Evolutionary conservation across 53 echinoderm and acorn worm genomes (phyloP).

Genomic region (Pentamera pediparva): DNA sequence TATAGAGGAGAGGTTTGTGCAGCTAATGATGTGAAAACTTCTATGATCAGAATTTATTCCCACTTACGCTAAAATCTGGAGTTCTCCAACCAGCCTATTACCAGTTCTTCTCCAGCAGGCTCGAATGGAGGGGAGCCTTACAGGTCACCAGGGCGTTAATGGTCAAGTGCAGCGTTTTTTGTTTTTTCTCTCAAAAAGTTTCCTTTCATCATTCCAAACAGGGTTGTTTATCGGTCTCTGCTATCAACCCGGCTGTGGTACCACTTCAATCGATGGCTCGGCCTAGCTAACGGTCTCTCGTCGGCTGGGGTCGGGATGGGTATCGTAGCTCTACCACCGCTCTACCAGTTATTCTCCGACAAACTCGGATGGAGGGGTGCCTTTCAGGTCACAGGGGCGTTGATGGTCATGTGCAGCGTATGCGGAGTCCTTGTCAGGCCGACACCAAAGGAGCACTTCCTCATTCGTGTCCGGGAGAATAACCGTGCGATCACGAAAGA

Average conservation of each 20-base stretch:
- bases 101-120: slow-evolving; percentile 14
- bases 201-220: not conserved
- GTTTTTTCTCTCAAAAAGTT: too few relatives aligned
- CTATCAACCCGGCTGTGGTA: slow-evolving; percentile 10
- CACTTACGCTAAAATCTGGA: too few relatives aligned
- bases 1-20: too few relatives aligned
- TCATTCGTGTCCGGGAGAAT: not conserved
- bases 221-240: slow-evolving; percentile 12
- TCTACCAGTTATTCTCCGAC: slow-evolving; percentile 26
- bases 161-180: slow-evolving; percentile 5
- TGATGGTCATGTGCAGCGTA: slow-evolving; percentile 9
- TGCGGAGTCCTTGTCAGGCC: slow-evolving; percentile 34
- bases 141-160: slow-evolving; percentile 30
- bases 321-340: slow-evolving; percentile 37
- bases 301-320: slow-evolving; percentile 47
- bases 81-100: slow-evolving; percentile 33
- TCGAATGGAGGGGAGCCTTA: slow-evolving; percentile 37
- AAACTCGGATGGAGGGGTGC: slow-evolving; percentile 38
- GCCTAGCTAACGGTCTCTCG: slow-evolving; percentile 40
- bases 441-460: slow-evolving; percentile 21
- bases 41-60: too few relatives aligned
- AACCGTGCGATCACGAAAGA: not conserved
- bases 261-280: slow-evolving; percentile 33
- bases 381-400: slow-evolving; percentile 26
- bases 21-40: too few relatives aligned